Base-by-base conservation (phyloP, 2,797 vertebrate genomes). In the Tragopan temminckii region DNA sequence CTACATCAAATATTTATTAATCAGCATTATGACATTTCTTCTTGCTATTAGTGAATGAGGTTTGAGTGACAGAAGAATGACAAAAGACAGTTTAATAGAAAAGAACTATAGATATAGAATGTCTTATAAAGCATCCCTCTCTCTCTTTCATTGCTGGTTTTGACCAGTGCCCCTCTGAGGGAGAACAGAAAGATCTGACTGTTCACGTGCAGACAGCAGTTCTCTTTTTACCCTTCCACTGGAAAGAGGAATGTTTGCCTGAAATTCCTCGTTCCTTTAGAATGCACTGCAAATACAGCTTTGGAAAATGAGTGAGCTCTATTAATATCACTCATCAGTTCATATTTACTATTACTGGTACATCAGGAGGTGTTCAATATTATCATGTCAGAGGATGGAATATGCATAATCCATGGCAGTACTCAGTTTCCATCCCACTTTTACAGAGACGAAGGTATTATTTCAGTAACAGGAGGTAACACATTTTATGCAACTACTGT, bases 1-100 rank as follows among this genome's bases (percentile, higher is more conserved):
- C 43, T 94, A 27, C 79, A 82, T 91, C 81, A 96, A 94, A 82
- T 96, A 85, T 85, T 89, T 92, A 89, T 96, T 96, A 76, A 94
- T 80, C 74, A 84, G 33, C 23, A 58, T 70, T 69, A 52, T 57
- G 75, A 68, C 79, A 62, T 35, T 89, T 77, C 20, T 58, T 85
- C 70, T 91, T 50, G 6, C 55, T 58, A 43, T 61, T 74, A 74
- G n/a, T 38, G 11, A 40, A 89, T 48, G 27, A 50, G 35, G 18
- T 25, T 27, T 64, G 46, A 23, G 27, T 90, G 76, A 76, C 40
- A 85, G 50, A 80, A 90, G 89, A 71, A 17, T 80, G 42, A 64
- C 3, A 18, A 68, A 72, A 79, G 55, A 29, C 23, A 50, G 31
- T 67, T 62, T 77, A 86, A 62, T 76, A 43, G 59, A 91, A 55